phyloP scores from a whole-genome alignment of 2,797 vertebrate species.

The Buphagus erythrorhynchus region DNA sequence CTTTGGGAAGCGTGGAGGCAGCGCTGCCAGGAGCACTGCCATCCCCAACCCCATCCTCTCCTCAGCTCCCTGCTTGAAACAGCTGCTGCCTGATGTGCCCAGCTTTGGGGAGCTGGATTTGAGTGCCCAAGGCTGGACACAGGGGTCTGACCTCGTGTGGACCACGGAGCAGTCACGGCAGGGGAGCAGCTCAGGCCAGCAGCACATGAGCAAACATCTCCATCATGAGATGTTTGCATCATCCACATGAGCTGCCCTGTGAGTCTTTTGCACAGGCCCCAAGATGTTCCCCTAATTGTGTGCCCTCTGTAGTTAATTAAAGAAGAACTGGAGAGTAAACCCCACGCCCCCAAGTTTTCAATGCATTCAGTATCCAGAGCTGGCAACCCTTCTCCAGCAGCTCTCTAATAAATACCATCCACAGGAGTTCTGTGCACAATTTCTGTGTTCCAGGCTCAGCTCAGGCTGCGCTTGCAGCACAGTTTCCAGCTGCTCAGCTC shows the following conservation, averaged over 20 bases:
- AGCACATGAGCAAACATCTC: neutral
- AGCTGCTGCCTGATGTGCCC: neutral
- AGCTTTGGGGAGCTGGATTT: neutral
- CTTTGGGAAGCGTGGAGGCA: fast-evolving
- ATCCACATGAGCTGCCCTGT: neutral
- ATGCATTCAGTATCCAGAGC: neutral
- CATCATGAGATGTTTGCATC: too few species aligned
- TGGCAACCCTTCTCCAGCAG: constrained; percentile 1
- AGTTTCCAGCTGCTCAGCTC: constrained; percentile 75
- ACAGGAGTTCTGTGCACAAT: constrained; percentile 50
- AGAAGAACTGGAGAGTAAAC: neutral
- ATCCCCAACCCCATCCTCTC: neutral
- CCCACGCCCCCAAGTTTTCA: neutral
- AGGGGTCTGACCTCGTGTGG: fast-evolving
- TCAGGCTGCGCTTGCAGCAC: constrained; percentile 17
- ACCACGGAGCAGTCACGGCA: neutral
- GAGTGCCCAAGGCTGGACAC: neutral
- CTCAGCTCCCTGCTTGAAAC: neutral
- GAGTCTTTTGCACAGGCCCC: too few species aligned
- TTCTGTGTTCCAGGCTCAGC: constrained; percentile 58
- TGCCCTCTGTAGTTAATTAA: constrained; percentile 10
- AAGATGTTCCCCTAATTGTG: neutral
- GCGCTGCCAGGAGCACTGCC: fast-evolving
- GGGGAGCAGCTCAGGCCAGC: neutral
- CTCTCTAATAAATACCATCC: constrained; percentile 45